Evolutionary conservation across 2,888 invertebrate genomes (phyloP).

Genomic region (Tenthredo amoena): DNA sequence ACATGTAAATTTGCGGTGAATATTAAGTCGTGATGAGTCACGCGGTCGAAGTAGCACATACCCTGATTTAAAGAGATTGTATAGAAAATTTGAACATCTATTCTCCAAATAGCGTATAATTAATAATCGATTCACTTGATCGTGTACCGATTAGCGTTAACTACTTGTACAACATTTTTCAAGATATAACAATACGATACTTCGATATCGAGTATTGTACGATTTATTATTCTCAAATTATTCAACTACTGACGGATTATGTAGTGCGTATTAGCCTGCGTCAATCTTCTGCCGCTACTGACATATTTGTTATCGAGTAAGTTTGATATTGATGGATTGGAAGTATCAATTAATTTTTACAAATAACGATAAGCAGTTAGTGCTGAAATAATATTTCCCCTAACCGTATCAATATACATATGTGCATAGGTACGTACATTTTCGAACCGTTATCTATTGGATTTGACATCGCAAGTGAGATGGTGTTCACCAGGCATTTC

Average conservation of each 20-base stretch:
- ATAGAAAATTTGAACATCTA: neutral
- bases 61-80: neutral
- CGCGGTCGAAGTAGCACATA: neutral
- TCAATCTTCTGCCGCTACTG: conserved; percentile 26
- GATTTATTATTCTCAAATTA: neutral
- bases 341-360: neutral
- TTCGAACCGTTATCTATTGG: neutral
- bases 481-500: neutral
- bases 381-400: neutral
- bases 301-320: neutral
- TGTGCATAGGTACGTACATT: neutral
- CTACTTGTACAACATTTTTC: neutral
- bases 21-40: neutral
- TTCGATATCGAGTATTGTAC: neutral
- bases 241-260: neutral
- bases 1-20: neutral
- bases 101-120: neutral
- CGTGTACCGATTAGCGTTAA: neutral
- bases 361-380: conserved; percentile 3
- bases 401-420: neutral
- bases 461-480: neutral
- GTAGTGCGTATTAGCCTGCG: conserved; percentile 6
- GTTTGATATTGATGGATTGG: conserved; percentile 6
- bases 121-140: neutral
- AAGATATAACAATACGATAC: conserved; percentile 12